Conservation (phyloP, 2,113 vertebrate genomes). For the Urocolius indicus region DNA sequence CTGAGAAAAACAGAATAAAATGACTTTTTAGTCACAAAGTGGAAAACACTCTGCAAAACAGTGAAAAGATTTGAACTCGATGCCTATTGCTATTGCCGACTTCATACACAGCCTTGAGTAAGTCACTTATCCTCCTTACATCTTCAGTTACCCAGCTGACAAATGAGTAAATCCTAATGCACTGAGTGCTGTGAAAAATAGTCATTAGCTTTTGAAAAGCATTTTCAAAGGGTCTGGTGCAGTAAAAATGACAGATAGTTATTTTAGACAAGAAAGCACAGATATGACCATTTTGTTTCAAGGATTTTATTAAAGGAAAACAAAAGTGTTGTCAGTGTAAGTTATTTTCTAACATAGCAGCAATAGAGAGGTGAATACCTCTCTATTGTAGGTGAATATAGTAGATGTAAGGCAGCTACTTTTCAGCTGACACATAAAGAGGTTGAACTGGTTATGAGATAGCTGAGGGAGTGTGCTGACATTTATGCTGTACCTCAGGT, state of each 20-base stretch:
- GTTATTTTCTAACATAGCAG: constrained; percentile 20
- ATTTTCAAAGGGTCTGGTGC: not conserved
- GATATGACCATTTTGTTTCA: constrained; percentile 33
- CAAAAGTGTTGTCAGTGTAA: constrained; percentile 36
- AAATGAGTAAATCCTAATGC: constrained; percentile 34
- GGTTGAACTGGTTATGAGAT: constrained; percentile 6
- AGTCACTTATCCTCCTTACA: not conserved
- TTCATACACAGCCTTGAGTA: not conserved
- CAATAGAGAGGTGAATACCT: not conserved
- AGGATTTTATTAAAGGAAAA: constrained; percentile 47
- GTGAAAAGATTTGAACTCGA: not conserved
- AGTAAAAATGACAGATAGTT: constrained; percentile 32
- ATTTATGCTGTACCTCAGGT: constrained; percentile 6
- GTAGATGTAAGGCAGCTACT: not conserved
- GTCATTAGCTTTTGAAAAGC: constrained; percentile 42
- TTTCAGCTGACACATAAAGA: constrained; percentile 37
- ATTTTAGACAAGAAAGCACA: constrained; percentile 11
- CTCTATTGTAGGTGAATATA: not conserved
- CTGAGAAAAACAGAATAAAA: not conserved
- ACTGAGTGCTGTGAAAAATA: constrained; percentile 2
- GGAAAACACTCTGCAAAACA: not conserved
- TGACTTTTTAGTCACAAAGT: not conserved
- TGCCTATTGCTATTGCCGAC: not conserved
- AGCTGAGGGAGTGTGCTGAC: not conserved
- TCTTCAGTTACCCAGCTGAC: not conserved